Percentiles rank a stretch among this genome's conserved stretches.
These are phyloP conservation scores for Cephus pygmeus DNA, from an alignment of 2,888 invertebrate species.

Conservation along the genomic window DNA sequence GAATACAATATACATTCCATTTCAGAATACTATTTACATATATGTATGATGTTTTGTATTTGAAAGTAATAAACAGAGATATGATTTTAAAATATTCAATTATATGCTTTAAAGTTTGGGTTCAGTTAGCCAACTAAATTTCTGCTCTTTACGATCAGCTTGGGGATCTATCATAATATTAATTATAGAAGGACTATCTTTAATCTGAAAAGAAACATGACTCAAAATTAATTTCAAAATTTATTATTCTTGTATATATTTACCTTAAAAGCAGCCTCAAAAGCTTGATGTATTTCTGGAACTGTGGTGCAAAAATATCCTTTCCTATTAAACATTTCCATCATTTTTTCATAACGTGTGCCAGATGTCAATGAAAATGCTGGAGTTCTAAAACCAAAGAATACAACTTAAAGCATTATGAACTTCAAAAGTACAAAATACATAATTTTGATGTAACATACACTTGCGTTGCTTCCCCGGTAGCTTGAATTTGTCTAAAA, in stretches of 20 bases:
- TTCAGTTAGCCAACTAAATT: constrained; percentile 92
- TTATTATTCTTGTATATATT: constrained; percentile 13
- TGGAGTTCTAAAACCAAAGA: constrained; percentile 75
- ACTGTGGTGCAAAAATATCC: constrained; percentile 85
- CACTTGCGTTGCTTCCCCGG: constrained; percentile 81
- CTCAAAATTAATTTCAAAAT: not conserved
- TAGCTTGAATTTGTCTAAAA: constrained; percentile 76
- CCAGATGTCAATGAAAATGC: constrained; percentile 83
- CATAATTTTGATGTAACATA: constrained; percentile 63
- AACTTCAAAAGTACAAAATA: not conserved
- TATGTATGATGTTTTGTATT: no score
- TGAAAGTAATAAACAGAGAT: not conserved
- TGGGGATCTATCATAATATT: constrained; percentile 91
- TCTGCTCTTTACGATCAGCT: constrained; percentile 90
- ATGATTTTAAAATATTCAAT: not conserved
- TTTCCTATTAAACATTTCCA: constrained; percentile 84
- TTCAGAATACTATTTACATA: not conserved
- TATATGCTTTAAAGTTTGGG: constrained; percentile 77
- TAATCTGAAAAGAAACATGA: constrained; percentile 62
- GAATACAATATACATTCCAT: no score
- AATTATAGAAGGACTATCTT: constrained; percentile 85
- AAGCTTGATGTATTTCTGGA: constrained; percentile 78
- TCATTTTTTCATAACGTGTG: constrained; percentile 90
- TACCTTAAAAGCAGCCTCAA: constrained; percentile 75
- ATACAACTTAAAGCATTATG: not conserved